Conservation (phyloP, 2,113 vertebrate genomes). For the Podarcis raffonei region DNA sequence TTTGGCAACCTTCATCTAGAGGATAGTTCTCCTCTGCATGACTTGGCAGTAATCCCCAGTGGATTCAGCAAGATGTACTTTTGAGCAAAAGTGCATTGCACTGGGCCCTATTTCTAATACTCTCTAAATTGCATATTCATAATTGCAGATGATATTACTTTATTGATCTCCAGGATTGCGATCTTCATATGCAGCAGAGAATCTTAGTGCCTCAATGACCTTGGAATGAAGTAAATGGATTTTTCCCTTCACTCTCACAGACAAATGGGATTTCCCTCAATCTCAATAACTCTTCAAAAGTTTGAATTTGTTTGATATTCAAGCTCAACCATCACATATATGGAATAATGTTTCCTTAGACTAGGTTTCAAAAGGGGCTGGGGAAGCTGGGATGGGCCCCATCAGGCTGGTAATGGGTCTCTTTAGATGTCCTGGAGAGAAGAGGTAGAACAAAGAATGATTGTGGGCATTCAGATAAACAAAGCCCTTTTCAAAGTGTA, state of each 20-base stretch:
- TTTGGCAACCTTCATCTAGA: no score
- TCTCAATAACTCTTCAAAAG: neutral
- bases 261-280: conserved; percentile 3
- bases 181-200: neutral
- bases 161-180: neutral
- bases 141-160: neutral
- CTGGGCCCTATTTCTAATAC: neutral
- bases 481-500: neutral
- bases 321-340: neutral
- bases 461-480: neutral
- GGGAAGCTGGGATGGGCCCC: neutral
- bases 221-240: neutral
- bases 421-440: neutral
- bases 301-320: neutral
- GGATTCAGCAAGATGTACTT: neutral
- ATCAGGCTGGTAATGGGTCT: neutral
- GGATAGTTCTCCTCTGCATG: no score
- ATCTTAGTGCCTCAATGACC: neutral
- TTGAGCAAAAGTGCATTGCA: neutral
- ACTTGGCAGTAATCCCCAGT: neutral
- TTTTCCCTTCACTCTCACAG: neutral
- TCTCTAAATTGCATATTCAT: neutral
- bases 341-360: neutral
- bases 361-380: neutral
- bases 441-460: neutral